Evolutionary conservation across 2,113 vertebrate species (phyloP).

Genomic region (Progne subis): DNA sequence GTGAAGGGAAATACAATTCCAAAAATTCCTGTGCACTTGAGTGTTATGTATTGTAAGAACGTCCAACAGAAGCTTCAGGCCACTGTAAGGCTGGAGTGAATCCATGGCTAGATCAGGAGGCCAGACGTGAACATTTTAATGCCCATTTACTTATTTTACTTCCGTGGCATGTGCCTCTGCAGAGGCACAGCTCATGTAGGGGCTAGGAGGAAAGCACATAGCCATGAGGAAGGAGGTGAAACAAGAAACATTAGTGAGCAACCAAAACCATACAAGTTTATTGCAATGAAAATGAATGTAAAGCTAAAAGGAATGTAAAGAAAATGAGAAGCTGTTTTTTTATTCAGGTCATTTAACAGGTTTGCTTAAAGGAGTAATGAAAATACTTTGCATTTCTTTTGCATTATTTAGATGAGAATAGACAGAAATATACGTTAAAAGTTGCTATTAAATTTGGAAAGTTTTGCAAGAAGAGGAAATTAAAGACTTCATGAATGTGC

Average conservation of each 20-base stretch:
- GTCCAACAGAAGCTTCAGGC: neutral
- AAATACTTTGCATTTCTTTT: neutral
- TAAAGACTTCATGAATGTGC: neutral
- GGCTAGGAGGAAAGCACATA: neutral
- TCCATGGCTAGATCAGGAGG: neutral
- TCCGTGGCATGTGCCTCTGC: neutral
- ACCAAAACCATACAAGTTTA: neutral
- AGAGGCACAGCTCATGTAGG: neutral
- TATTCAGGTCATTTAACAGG: neutral
- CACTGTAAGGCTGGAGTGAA: neutral
- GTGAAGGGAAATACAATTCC: neutral
- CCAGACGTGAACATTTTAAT: neutral
- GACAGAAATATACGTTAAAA: neutral
- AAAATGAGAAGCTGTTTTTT: neutral
- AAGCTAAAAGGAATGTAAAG: neutral
- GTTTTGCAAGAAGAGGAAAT: neutral
- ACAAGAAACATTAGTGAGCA: neutral
- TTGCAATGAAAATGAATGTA: neutral
- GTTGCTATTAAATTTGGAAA: neutral
- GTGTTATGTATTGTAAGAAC: neutral
- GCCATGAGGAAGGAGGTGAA: neutral
- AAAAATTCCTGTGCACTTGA: neutral
- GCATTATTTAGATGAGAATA: neutral
- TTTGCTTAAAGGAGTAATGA: neutral
- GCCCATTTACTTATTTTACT: neutral